Percentiles rank a stretch among this genome's conserved stretches.
Evolutionary conservation across 2,113 vertebrate species (phyloP).

Genomic region (Panthera uncia): DNA sequence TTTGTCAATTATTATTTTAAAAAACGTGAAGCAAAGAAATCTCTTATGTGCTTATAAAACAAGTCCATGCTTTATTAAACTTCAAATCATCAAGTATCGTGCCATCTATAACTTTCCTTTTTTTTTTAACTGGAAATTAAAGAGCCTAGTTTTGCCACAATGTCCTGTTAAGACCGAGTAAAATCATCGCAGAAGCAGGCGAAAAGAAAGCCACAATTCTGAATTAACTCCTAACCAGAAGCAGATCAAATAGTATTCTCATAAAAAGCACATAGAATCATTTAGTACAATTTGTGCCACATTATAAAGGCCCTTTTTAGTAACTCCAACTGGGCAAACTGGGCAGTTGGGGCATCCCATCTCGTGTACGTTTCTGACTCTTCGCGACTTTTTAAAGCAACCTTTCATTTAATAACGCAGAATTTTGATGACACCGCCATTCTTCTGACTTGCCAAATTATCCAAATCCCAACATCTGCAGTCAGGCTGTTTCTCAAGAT

Average conservation of each 20-base stretch:
- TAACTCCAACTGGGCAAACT: not conserved
- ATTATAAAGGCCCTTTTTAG: not conserved
- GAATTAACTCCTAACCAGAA: not conserved
- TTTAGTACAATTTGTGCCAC: not conserved
- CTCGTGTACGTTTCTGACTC: not conserved
- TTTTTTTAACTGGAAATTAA: not conserved
- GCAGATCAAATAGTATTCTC: not conserved
- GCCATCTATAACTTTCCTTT: not conserved
- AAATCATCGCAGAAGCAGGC: not conserved
- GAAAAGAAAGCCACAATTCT: not conserved
- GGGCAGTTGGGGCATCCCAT: not conserved
- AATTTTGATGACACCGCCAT: not conserved
- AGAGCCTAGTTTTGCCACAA: not conserved
- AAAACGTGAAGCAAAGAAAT: slow-evolving; percentile 1
- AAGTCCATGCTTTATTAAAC: not conserved
- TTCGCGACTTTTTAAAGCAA: not conserved
- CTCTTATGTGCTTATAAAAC: not conserved
- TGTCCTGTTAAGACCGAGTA: not conserved
- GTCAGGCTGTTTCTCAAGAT: slow-evolving; percentile 46
- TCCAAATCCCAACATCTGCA: slow-evolving; percentile 52
- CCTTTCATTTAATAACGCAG: not conserved
- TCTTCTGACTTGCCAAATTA: slow-evolving; percentile 20
- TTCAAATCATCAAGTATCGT: not conserved
- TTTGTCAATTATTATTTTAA: slow-evolving; percentile 7
- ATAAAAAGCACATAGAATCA: not conserved